Base-by-base conservation (phyloP, 2,113 vertebrate genomes). In the Ochotona princeps region DNA sequence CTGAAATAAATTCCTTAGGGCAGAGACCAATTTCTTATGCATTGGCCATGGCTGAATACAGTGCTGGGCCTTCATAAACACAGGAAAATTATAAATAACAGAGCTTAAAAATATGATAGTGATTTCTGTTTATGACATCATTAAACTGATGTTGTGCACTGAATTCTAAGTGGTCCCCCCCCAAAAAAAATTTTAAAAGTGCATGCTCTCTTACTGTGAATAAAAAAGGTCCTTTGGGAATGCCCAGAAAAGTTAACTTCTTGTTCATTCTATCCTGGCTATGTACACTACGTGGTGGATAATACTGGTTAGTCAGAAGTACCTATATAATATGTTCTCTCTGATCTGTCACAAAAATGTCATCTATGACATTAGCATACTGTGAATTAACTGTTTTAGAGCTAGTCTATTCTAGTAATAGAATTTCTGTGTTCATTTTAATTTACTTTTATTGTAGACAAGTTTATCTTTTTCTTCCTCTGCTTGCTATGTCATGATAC, bases 1-100 rank as follows among this genome's bases (percentile, higher is more conserved):
- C 96, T 94, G 87, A 95, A 97, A 97, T 95, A 95, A 95, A 97
- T 80, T 96, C 91, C 96, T 88, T 79, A 54, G 94, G 92, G 87
- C 84, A 96, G 78, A 85, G 90, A 91, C 85, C 91, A 83, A 90
- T 96, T 94, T 87, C 90, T 90, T 86, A 91, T 3, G 11, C 93
- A 83, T 49, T 96, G 90, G 94, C 90, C 96, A 95, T 86, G 91
- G 78, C 38, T 85, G 57, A 80, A 91, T 90, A 92, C 4, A 74
- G 66, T 32, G 30, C 38, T 88, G 28, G 66, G 83, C 25, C 35
- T 83, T 94, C 85, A 90, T 90, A 95, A 92, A 94, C 87, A 94
- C 66, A 38, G 30, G 35, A 63, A 87, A 87, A 92, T 91, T 90
- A 94, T 73, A 93, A 95, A 93, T 85, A 94, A 72, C 63, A 89